Conservation (phyloP, 2,888 invertebrate species). For the Syritta pipiens region DNA sequence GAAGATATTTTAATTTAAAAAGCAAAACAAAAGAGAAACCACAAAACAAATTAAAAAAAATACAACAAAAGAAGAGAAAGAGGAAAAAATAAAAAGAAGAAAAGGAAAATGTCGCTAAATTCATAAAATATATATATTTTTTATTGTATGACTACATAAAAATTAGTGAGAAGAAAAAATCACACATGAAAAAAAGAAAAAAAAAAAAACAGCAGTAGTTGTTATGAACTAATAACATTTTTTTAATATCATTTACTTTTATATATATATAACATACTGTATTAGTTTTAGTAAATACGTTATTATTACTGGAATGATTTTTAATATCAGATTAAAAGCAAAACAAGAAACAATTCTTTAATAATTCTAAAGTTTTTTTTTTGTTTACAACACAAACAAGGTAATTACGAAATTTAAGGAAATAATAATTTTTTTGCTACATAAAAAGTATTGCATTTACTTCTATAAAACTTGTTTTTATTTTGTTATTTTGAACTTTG, state of each 20-base stretch:
- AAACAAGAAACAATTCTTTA: slow-evolving; percentile 54
- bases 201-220: slow-evolving; percentile 64
- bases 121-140: slow-evolving; percentile 65
- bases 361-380: slow-evolving; percentile 59
- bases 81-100: slow-evolving; percentile 25
- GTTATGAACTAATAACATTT: slow-evolving; percentile 67
- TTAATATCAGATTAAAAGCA: slow-evolving; percentile 65
- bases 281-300: slow-evolving; percentile 68
- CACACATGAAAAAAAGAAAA: slow-evolving; percentile 6
- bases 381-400: slow-evolving; percentile 50
- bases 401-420: slow-evolving; percentile 60
- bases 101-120: slow-evolving; percentile 60
- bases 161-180: slow-evolving; percentile 30
- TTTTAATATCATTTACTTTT: slow-evolving; percentile 68
- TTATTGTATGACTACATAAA: slow-evolving; percentile 67
- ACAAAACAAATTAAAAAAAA: slow-evolving; percentile 44
- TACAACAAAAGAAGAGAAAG: slow-evolving; percentile 6
- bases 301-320: slow-evolving; percentile 68
- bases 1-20: slow-evolving; percentile 66
- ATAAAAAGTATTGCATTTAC: slow-evolving; percentile 69
- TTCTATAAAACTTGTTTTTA: slow-evolving; percentile 41
- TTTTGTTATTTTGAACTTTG: slow-evolving; percentile 17
- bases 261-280: slow-evolving; percentile 64
- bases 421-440: slow-evolving; percentile 68
- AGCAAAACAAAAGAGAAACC: slow-evolving; percentile 53